Conservation (phyloP, 2,888 invertebrate species). For the Pocota personata region DNA sequence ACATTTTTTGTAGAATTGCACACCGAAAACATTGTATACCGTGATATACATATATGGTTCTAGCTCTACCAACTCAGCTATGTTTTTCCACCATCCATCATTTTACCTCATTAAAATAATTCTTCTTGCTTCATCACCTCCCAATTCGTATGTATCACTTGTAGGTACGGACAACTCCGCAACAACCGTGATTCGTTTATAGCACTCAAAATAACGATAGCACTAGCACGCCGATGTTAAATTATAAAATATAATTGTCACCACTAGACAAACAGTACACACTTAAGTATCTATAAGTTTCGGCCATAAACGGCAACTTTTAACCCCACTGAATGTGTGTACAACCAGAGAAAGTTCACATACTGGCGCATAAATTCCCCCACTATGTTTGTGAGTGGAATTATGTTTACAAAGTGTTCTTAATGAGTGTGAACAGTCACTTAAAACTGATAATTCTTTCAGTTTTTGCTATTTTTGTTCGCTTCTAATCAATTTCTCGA, state of each 20-base stretch:
- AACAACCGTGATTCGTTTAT: conserved; percentile 54
- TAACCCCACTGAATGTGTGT: not conserved
- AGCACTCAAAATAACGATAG: conserved; percentile 36
- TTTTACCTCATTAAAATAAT: no score
- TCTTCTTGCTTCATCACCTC: not conserved
- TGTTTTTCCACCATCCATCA: no score
- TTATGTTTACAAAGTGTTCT: not conserved
- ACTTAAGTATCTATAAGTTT: not conserved
- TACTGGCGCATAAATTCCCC: not conserved
- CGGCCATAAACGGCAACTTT: not conserved
- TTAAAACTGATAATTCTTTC: not conserved
- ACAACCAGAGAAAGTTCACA: not conserved
- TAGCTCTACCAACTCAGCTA: no score
- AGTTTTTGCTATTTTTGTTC: not conserved
- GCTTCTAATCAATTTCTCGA: not conserved
- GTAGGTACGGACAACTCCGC: no score
- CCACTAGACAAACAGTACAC: no score
- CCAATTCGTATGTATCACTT: no score
- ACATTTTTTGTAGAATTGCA: no score
- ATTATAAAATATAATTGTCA: not conserved
- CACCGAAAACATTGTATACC: no score
- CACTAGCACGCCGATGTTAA: not conserved
- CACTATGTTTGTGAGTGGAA: not conserved
- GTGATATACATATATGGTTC: no score
- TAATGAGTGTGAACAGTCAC: not conserved